Base-by-base conservation (phyloP, 2,113 vertebrate species). In the Eurystomus gularis region DNA sequence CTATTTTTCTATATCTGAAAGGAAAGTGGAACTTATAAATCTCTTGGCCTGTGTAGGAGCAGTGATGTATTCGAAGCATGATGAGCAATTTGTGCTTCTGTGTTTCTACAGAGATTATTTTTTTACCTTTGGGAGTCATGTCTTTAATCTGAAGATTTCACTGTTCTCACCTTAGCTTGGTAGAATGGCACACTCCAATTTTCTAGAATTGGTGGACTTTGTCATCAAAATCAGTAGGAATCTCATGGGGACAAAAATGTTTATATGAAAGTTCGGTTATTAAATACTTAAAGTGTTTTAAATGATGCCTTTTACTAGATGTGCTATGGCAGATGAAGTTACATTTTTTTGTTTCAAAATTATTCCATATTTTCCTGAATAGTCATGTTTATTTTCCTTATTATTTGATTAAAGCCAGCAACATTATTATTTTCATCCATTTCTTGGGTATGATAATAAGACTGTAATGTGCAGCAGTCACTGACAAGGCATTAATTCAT, bases 31-130 rank as follows among this genome's bases (percentile, higher is more conserved):
- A 54, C 19, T 66, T 52, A 17, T 61, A 39, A 83, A 20, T 54
- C 0, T 0, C 39, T 64, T 31, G 19, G 28, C 39, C 39, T 44
- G 14, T 21, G 40, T 79, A 42, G 52, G 24, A 1, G 2, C 19
- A 17, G 21, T 51, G 64, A 12, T 37, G 8, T 33, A 8, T 60
- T 42, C 57, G 33, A 29, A n/a, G 10, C 13, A 11, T 4, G n/a
- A 60, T 24, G 49, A 88, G 44, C 13, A 77, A 72, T 13, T 13
- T 18, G 17, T 42, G 13, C 49, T 54, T 52, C 23, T 66, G 40
- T 55, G 10, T 72, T 90, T 66, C 58, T 55, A 7, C 6, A 21
- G 26, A 48, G 31, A 5, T n/a, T 40, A 17, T 12, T 18, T n/a
- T 42, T 10, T 26, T 24, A n/a, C 1, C 26, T 21, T 44, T 15